These are phyloP conservation scores for Microctonus hyperodae DNA, from an alignment of 2,888 invertebrate species.

Conservation along the genomic window DNA sequence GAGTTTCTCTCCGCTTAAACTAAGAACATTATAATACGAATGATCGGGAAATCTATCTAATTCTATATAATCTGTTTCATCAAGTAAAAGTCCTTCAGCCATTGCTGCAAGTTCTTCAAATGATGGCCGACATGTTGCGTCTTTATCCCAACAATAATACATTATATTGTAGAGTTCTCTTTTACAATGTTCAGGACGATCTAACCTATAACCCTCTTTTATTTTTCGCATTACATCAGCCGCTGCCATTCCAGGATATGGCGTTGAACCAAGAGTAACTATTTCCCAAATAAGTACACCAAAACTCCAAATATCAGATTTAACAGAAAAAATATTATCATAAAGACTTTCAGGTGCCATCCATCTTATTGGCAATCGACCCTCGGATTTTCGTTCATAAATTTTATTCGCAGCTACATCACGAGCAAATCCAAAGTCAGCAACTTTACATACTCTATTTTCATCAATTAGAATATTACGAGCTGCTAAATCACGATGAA, in stretches of 20 bases:
- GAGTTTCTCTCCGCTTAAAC: conserved; percentile 84
- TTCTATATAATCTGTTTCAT: conserved; percentile 93
- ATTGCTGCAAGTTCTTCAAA: conserved; percentile 84
- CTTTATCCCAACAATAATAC: conserved; percentile 95
- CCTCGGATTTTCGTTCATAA: conserved; percentile 88
- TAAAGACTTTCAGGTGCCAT: conserved; percentile 96
- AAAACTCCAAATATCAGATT: conserved; percentile 96
- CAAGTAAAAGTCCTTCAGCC: conserved; percentile 83
- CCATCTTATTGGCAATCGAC: conserved; percentile 77
- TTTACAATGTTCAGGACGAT: conserved; percentile 93
- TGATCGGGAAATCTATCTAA: conserved; percentile 92
- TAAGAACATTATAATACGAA: conserved; percentile 87
- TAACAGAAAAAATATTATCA: conserved; percentile 92
- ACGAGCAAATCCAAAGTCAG: conserved; percentile 93
- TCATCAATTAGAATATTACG: conserved; percentile 87
- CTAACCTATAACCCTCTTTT: conserved; percentile 85
- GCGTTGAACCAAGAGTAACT: conserved; percentile 92
- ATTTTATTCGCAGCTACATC: conserved; percentile 88
- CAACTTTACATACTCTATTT: conserved; percentile 88
- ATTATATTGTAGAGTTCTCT: conserved; percentile 92
- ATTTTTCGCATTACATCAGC: conserved; percentile 79
- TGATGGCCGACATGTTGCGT: conserved; percentile 81
- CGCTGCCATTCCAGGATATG: conserved; percentile 92
- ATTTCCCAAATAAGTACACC: conserved; percentile 96
- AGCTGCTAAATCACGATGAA: conserved; percentile 90